Conservation (phyloP, 2,888 invertebrate genomes). For the Nyleta sp. region DNA sequence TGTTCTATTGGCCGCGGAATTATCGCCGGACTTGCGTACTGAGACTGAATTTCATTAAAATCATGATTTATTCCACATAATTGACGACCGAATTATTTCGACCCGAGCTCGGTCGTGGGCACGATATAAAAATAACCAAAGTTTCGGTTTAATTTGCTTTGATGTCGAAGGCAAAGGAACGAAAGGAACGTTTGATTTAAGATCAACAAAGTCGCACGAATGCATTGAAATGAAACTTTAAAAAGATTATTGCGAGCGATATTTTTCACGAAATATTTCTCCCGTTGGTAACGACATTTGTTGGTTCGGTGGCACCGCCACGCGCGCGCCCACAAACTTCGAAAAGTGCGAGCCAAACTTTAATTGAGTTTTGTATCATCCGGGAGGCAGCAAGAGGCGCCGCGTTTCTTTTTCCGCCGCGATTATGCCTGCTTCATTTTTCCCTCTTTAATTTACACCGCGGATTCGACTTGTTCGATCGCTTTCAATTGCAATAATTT, state of each 20-base stretch:
- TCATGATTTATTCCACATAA: slow-evolving; percentile 37
- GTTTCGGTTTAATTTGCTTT: slow-evolving; percentile 16
- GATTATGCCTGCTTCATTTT: slow-evolving; percentile 36
- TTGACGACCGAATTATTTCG: slow-evolving; percentile 16
- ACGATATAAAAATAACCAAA: slow-evolving; percentile 1
- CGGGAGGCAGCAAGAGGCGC: slow-evolving; percentile 17
- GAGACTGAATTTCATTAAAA: slow-evolving; percentile 25
- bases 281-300: slow-evolving; percentile 23
- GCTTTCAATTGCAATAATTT: slow-evolving; percentile 29
- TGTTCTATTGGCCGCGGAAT: slow-evolving; percentile 17
- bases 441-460: slow-evolving; percentile 10
- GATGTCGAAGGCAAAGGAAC: neutral
- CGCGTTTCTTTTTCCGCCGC: slow-evolving; percentile 33
- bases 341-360: slow-evolving; percentile 49
- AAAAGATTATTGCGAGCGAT: slow-evolving; percentile 38
- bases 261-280: slow-evolving; percentile 38
- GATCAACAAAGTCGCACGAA: slow-evolving; percentile 15
- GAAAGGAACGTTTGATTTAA: slow-evolving; percentile 19
- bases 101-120: neutral
- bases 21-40: neutral
- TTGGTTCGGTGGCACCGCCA: slow-evolving; percentile 8
- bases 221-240: slow-evolving; percentile 39
- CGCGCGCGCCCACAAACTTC: slow-evolving; percentile 33
- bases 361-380: slow-evolving; percentile 64
- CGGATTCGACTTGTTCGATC: slow-evolving; percentile 19